phyloP scores from a whole-genome alignment of 2,113 vertebrate genomes.

The Labeo catla region DNA sequence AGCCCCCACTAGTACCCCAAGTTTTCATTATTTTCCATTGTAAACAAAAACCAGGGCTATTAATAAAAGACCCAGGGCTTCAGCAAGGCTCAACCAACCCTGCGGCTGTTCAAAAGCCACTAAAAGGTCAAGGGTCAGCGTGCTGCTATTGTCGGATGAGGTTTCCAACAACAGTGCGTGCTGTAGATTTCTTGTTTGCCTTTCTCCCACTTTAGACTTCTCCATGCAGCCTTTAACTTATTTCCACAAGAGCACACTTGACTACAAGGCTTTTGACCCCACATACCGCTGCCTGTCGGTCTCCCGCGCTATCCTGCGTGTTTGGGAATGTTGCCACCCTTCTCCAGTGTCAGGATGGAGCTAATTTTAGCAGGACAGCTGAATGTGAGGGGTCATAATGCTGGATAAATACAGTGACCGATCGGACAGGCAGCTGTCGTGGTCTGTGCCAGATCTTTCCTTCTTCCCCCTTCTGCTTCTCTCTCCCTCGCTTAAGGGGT shows the following conservation, averaged over 20 bases:
- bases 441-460: conserved; percentile 69
- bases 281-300: neutral
- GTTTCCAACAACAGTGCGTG: conserved; percentile 62
- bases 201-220: neutral
- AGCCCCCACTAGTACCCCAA: too few species aligned
- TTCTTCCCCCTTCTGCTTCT: conserved; percentile 40
- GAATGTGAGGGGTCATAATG: conserved; percentile 82
- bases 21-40: neutral
- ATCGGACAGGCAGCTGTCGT: conserved; percentile 47
- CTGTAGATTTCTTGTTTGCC: conserved; percentile 1
- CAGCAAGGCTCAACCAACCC: neutral
- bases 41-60: neutral
- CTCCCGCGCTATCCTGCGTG: conserved; percentile 3
- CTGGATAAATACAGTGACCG: conserved; percentile 76
- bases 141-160: conserved; percentile 45
- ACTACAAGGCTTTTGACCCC: neutral
- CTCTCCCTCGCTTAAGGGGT: conserved; percentile 41
- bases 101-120: conserved; percentile 34
- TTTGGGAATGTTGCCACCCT: conserved; percentile 71
- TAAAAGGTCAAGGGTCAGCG: conserved; percentile 56
- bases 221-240: neutral
- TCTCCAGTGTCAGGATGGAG: conserved; percentile 75
- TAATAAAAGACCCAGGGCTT: neutral
- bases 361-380: conserved; percentile 76
- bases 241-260: neutral